These are phyloP conservation scores for Parasteatoda lunata DNA, from an alignment of 2,888 invertebrate species.

Conservation along the genomic window DNA sequence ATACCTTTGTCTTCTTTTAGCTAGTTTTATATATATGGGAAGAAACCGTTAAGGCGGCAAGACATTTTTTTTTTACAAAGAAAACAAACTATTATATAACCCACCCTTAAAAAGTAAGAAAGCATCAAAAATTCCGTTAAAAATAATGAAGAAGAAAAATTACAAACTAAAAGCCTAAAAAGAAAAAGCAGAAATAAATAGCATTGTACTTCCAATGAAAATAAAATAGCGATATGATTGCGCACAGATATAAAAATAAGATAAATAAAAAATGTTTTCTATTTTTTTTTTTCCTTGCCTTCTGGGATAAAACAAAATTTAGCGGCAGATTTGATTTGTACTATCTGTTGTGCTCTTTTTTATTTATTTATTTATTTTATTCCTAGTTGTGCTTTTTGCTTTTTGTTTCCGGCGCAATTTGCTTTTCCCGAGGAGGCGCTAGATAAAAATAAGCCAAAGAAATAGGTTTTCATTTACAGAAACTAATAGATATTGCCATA, in stretches of 20 bases:
- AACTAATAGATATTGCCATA: conserved; percentile 32
- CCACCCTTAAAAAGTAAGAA: no score
- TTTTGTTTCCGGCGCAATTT: conserved; percentile 43
- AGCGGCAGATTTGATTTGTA: conserved; percentile 49
- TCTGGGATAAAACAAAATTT: conserved; percentile 31
- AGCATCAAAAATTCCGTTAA: not conserved
- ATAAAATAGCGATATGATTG: conserved; percentile 55
- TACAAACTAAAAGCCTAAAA: not conserved
- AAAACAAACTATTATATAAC: no score
- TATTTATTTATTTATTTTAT: not conserved
- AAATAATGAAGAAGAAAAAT: not conserved
- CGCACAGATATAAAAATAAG: conserved; percentile 17
- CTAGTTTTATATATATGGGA: no score
- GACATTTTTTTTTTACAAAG: no score
- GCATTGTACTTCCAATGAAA: conserved; percentile 39
- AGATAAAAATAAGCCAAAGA: conserved; percentile 11
- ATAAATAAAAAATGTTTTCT: conserved; percentile 17
- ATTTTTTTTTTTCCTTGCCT: not conserved
- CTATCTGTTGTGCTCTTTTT: conserved; percentile 10
- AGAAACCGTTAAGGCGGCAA: no score
- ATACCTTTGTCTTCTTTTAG: not conserved
- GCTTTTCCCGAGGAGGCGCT: conserved; percentile 19
- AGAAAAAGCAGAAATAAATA: conserved; percentile 32
- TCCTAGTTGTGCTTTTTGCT: conserved; percentile 3
- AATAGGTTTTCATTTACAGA: conserved; percentile 48